Percentiles rank a stretch among this genome's conserved stretches.
phyloP scores from a whole-genome alignment of 2,797 vertebrate genomes.

The Philypnodon macrostomus region DNA sequence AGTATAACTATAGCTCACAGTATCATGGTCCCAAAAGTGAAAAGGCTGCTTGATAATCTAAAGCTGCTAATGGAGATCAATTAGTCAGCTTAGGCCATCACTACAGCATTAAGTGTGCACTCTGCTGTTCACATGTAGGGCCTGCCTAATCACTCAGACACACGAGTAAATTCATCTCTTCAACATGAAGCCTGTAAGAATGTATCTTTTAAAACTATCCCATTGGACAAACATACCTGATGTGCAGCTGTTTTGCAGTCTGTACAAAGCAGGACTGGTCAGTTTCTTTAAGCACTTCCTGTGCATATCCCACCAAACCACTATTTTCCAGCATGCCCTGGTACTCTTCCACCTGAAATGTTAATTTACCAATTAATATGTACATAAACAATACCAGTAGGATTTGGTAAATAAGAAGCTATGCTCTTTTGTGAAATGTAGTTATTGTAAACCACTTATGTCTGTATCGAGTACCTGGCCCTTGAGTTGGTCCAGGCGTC shows the following conservation, averaged over 20 bases:
- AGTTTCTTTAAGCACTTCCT: conserved; percentile 96
- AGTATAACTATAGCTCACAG: not conserved
- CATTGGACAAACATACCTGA: conserved; percentile 87
- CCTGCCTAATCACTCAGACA: conserved; percentile 25
- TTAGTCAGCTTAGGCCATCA: conserved; percentile 56
- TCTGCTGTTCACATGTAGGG: conserved; percentile 39
- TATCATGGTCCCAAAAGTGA: conserved; percentile 39
- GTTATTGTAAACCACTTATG: not conserved
- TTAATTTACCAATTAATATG: not conserved
- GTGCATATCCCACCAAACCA: conserved; percentile 94
- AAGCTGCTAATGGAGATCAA: conserved; percentile 71
- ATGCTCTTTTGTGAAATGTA: too few species aligned
- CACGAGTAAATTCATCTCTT: conserved; percentile 33
- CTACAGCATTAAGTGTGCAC: conserved; percentile 16
- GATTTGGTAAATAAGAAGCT: too few species aligned
- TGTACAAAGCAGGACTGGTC: conserved; percentile 98
- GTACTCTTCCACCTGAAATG: conserved; percentile 85
- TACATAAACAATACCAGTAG: not conserved
- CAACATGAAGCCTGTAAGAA: not conserved
- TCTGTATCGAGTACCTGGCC: conserved; percentile 71
- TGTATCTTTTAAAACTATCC: too few species aligned
- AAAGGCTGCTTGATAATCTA: conserved; percentile 41
- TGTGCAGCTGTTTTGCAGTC: conserved; percentile 93
- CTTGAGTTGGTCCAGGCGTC: conserved; percentile 84
- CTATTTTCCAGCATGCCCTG: conserved; percentile 96